Evolutionary conservation across 2,113 vertebrate species (phyloP).

Genomic region (Gymnorhina tibicen): DNA sequence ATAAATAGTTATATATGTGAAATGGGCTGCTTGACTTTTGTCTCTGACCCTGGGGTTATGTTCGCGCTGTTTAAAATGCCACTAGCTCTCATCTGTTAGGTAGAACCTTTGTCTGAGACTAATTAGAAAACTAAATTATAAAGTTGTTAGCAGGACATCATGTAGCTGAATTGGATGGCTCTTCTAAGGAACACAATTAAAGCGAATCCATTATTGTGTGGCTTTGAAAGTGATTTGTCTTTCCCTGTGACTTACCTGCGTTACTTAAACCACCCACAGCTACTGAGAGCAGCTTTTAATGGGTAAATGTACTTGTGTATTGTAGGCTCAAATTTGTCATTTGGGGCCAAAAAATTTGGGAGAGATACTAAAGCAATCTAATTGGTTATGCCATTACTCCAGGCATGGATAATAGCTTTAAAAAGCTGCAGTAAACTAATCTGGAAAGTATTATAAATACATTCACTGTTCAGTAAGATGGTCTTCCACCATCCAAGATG

Average conservation of each 20-base stretch:
- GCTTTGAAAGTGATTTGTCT: background rate
- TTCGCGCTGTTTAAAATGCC: background rate
- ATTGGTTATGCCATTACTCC: background rate
- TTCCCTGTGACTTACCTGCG: background rate
- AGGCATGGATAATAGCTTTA: background rate
- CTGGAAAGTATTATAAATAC: background rate
- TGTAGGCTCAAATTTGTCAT: background rate
- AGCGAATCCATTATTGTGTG: background rate
- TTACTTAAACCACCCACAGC: background rate
- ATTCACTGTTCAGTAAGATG: background rate
- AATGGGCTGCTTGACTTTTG: constrained; percentile 37
- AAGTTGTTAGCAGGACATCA: background rate
- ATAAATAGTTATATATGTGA: background rate
- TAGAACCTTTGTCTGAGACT: background rate
- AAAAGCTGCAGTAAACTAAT: background rate
- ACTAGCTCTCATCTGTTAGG: background rate
- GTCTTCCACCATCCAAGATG: background rate
- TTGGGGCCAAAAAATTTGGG: background rate
- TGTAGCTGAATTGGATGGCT: background rate
- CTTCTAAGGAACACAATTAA: background rate
- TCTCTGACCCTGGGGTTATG: background rate
- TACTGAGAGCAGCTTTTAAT: background rate
- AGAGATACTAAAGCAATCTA: background rate
- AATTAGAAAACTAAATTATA: background rate
- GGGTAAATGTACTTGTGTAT: background rate